Percentiles rank a stretch among this genome's conserved stretches.
These are phyloP conservation scores for Orchesellides sinensis DNA, from an alignment of 2,888 invertebrate species.

Conservation along the genomic window DNA sequence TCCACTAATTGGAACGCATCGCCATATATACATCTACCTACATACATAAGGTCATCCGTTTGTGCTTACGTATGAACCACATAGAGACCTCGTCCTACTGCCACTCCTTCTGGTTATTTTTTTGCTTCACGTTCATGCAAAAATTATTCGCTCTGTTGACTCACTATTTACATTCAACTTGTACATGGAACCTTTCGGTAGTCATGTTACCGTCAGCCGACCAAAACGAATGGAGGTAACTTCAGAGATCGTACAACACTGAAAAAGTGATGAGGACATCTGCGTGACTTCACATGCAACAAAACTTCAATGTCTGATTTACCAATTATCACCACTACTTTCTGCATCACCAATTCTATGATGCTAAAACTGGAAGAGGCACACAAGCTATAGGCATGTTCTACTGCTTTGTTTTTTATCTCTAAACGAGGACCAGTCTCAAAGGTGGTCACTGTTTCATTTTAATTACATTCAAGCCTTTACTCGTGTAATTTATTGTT, in stretches of 20 bases:
- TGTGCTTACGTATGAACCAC: too few relatives aligned
- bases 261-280: conserved; percentile 2
- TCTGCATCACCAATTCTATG: background rate
- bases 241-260: conserved; percentile 35
- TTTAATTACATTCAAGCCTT: conserved; percentile 17
- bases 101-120: background rate
- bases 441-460: conserved; percentile 33
- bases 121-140: conserved; percentile 14
- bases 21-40: conserved; percentile 11
- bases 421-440: conserved; percentile 12
- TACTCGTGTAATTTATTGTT: conserved; percentile 25
- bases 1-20: conserved; percentile 58
- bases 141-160: conserved; percentile 56
- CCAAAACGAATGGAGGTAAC: conserved; percentile 11
- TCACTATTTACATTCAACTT: conserved; percentile 24
- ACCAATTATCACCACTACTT: conserved; percentile 20
- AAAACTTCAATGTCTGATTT: background rate
- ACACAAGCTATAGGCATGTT: conserved; percentile 18
- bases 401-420: conserved; percentile 48
- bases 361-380: conserved; percentile 16
- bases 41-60: background rate
- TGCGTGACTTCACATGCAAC: background rate
- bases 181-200: background rate
- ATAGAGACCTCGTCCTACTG: background rate
- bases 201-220: conserved; percentile 29